phyloP scores from a whole-genome alignment of 2,113 vertebrate genomes.

The Apodemus sylvaticus region DNA sequence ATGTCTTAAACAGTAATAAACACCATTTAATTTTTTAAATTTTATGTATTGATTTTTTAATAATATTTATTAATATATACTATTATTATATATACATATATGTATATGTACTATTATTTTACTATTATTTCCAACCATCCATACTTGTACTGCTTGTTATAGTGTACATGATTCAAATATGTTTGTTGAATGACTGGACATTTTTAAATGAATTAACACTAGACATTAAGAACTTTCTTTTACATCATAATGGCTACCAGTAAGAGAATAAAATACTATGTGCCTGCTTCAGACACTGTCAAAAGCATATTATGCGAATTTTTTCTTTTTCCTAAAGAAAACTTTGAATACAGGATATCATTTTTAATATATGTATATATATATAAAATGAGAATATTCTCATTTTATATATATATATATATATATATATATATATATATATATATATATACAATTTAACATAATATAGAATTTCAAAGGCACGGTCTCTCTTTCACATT shows the following conservation, averaged over 20 bases:
- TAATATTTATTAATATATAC: not conserved
- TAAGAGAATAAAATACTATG: not conserved
- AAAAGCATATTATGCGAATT: not conserved
- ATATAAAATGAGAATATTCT: no score
- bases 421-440: no score
- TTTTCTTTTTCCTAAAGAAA: not conserved
- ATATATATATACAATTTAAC: no score
- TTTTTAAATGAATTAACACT: not conserved
- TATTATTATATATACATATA: no score
- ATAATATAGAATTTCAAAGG: no score
- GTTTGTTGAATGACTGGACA: not conserved
- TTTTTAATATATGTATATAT: no score
- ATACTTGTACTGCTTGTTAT: not conserved
- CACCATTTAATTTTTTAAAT: not conserved
- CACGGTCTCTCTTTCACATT: no score
- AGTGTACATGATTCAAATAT: not conserved
- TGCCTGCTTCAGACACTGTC: not conserved
- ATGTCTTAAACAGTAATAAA: not conserved
- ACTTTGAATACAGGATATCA: not conserved
- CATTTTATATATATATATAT: no score
- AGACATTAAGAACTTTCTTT: not conserved
- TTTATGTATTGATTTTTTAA: not conserved
- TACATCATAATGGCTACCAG: not conserved
- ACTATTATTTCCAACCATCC: not conserved
- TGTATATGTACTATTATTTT: not conserved